Percentiles rank a stretch among this genome's conserved stretches.
phyloP scores from a whole-genome alignment of 2,888 invertebrate genomes.

The Auanema sp. region DNA sequence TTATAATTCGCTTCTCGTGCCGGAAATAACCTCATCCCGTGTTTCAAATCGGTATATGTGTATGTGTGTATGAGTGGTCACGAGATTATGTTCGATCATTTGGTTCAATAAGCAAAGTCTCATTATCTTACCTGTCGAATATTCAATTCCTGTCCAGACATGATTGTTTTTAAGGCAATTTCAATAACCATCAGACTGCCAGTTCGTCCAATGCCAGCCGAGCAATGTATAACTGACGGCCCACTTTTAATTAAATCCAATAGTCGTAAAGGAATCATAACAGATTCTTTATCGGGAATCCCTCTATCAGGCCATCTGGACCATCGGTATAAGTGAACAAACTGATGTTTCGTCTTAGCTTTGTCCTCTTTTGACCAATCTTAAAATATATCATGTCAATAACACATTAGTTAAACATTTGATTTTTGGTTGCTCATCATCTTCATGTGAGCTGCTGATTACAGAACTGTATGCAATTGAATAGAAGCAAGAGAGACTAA shows the following conservation, averaged over 20 bases:
- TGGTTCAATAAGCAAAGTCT: no score
- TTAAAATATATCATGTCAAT: background rate
- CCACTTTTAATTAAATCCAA: constrained; percentile 33
- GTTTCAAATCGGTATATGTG: no score
- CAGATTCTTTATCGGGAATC: constrained; percentile 40
- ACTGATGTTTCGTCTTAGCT: background rate
- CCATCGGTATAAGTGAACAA: background rate
- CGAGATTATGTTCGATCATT: no score
- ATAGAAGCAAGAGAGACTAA: constrained; percentile 2
- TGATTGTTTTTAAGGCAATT: constrained; percentile 34
- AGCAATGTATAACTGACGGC: constrained; percentile 44
- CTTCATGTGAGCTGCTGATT: no score
- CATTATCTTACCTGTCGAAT: constrained; percentile 32
- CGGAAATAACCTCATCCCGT: background rate
- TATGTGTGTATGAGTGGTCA: no score
- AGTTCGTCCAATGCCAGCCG: constrained; percentile 47
- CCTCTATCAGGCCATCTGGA: constrained; percentile 48
- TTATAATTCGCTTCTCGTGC: background rate
- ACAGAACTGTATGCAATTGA: no score
- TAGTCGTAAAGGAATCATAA: constrained; percentile 32
- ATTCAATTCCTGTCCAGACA: constrained; percentile 29
- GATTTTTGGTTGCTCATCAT: background rate
- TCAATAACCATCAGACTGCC: constrained; percentile 45
- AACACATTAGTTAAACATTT: background rate
- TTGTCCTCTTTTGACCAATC: no score